A percentile compares a stretch with the other conserved stretches of the same genome.
These are phyloP conservation scores for Neolamprologus caudopunctatus DNA, from an alignment of 2,113 vertebrate genomes.

Conservation along the genomic window DNA sequence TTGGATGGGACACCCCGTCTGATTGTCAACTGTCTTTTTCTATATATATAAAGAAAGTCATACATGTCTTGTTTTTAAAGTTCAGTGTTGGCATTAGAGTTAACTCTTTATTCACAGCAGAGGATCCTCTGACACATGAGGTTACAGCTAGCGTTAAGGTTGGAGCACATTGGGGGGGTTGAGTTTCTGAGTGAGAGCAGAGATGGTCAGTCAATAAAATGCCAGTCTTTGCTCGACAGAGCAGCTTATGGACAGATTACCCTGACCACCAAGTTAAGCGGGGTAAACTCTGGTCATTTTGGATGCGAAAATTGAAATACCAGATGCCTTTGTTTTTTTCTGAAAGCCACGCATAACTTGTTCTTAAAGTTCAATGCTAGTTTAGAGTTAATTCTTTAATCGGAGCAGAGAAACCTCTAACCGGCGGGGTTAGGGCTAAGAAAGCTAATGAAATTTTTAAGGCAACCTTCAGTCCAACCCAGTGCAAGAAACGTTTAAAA, in stretches of 20 bases:
- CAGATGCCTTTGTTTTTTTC: fast-evolving
- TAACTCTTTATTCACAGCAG: fast-evolving
- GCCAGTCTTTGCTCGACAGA: not conserved
- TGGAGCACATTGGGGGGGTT: not conserved
- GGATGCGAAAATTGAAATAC: fast-evolving
- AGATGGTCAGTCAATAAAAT: not conserved
- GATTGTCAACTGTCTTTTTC: not conserved
- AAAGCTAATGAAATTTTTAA: not conserved
- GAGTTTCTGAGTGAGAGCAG: not conserved
- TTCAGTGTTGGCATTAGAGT: not conserved
- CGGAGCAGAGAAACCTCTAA: fast-evolving
- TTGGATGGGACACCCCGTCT: not conserved
- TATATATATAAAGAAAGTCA: not conserved
- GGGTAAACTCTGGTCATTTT: not conserved
- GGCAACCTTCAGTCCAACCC: not conserved
- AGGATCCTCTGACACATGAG: fast-evolving
- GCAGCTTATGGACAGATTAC: not conserved
- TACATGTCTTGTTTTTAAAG: not conserved
- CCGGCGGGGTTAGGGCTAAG: fast-evolving
- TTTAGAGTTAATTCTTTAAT: not conserved
- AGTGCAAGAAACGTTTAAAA: not conserved
- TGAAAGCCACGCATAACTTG: fast-evolving
- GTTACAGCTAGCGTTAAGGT: not conserved
- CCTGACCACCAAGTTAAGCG: not conserved
- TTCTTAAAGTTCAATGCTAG: not conserved